Evolutionary conservation across 2,888 invertebrate species (phyloP), one percentile per base, ranked within the genome.

Genomic region (Drosophila pseudotakahashii): DNA sequence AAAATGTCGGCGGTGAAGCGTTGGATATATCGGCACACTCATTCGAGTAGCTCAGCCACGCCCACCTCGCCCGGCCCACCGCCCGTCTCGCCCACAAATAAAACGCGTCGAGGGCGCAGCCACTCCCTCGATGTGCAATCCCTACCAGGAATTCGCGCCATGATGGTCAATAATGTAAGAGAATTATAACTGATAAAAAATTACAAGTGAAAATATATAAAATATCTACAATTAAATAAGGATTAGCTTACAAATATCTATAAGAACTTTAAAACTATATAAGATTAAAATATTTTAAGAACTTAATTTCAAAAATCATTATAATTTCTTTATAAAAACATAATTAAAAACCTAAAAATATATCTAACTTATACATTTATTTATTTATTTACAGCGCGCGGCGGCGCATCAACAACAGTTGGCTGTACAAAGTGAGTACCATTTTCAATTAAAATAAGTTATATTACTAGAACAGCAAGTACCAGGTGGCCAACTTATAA

Each of bases 361-460:
- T 45, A 19, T 11, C 19, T 1, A 47, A 16, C 16, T 32, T 7
- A 47, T 54, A 58, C 16, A 57, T 44, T 48, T 32, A 26, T 37
- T 44, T 89, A 90, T 91, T 91, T 91, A 82, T 88, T 94, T 94
- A 74, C 94, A 96, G 95, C 95, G 94, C 92, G 94, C 94, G 89
- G 93, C 94, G 78, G 94, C 94, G 75, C 95, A 95, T 90, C 95
- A 95, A 81, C 94, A 94, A 81, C 94, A 94, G 80, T 91, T 94
- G 88, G 93, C 94, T 64, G 93, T 94, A 78, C 92, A 92, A 90
- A 92, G 92, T 92, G 70, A 92, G 92, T 92, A 89, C 37, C 41
- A 2, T 57, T 26, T 53, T 41, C 2, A 26, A 19, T 19, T 19
- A 30, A 3, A 30, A 32, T 57, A 6, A 48, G 11, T 47, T 42